Conservation (phyloP, 2,113 vertebrate genomes). For the Tetraodon nigroviridis region DNA sequence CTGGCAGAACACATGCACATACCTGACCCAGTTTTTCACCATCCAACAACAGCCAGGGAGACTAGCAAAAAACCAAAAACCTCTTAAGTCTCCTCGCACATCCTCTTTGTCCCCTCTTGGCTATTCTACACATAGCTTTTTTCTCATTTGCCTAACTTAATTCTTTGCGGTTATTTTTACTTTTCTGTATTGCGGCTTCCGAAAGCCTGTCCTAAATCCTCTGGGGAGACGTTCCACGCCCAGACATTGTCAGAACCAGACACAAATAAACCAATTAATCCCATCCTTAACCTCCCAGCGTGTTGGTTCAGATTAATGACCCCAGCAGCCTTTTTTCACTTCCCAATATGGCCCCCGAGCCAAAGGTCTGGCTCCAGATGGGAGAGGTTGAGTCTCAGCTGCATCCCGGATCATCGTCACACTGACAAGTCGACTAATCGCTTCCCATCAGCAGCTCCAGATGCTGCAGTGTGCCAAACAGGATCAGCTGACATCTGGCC, state of each 20-base stretch:
- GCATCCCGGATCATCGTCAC: slow-evolving; percentile 11
- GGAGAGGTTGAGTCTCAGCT: slow-evolving; percentile 28
- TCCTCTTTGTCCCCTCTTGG: slow-evolving; percentile 19
- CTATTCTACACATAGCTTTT: slow-evolving; percentile 16
- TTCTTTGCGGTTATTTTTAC: not conserved
- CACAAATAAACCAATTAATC: slow-evolving; percentile 20
- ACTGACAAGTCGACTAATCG: slow-evolving; percentile 20
- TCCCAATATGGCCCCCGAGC: slow-evolving; percentile 5
- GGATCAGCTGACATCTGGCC: slow-evolving; percentile 57
- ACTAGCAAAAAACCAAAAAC: slow-evolving; percentile 12
- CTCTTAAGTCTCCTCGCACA: slow-evolving; percentile 1
- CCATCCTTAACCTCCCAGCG: not conserved
- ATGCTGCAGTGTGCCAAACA: slow-evolving; percentile 42
- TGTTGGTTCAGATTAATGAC: not conserved
- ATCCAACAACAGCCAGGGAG: slow-evolving; percentile 10
- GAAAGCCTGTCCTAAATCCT: slow-evolving; percentile 9
- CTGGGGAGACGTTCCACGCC: slow-evolving; percentile 7
- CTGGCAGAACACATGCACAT: slow-evolving; percentile 19
- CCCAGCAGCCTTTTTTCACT: not conserved
- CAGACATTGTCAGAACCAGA: slow-evolving; percentile 7
- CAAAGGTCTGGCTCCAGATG: slow-evolving; percentile 2
- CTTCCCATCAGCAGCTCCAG: slow-evolving; percentile 48
- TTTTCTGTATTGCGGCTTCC: slow-evolving; percentile 1
- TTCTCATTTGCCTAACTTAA: slow-evolving; percentile 1
- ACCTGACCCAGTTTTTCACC: slow-evolving; percentile 55